phyloP scores from a whole-genome alignment of 2,888 invertebrate species.

The Drosophila nr. perissopoda region DNA sequence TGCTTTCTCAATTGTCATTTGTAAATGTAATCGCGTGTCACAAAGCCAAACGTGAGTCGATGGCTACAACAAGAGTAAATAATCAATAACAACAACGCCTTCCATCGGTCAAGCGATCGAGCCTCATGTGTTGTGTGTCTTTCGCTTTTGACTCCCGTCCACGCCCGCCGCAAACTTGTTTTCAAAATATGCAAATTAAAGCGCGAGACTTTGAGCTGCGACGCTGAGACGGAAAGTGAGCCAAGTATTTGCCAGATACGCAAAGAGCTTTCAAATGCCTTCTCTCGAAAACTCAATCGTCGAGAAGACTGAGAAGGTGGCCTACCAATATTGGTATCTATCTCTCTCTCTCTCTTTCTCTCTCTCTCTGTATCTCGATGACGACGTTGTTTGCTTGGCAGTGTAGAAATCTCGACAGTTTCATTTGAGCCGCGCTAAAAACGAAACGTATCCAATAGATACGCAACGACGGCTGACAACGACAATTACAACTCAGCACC shows the following conservation, averaged over 20 bases:
- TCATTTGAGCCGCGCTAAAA: constrained; percentile 84
- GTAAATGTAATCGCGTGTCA: constrained; percentile 60
- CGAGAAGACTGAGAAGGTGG: constrained; percentile 43
- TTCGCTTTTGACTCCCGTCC: constrained; percentile 54
- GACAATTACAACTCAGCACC: constrained; percentile 36
- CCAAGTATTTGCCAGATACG: constrained; percentile 56
- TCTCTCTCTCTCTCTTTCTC: constrained; percentile 30
- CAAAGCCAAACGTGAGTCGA: constrained; percentile 56
- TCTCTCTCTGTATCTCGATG: constrained; percentile 12
- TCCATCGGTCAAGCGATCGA: constrained; percentile 58
- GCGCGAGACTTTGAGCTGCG: constrained; percentile 41
- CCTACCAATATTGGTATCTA: constrained; percentile 53
- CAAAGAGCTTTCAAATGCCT: constrained; percentile 61
- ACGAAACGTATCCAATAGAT: constrained; percentile 81
- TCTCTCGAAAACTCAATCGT: constrained; percentile 72
- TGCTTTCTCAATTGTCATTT: constrained; percentile 38
- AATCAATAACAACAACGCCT: constrained; percentile 38
- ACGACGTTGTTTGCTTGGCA: constrained; percentile 54
- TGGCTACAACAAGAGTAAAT: constrained; percentile 33
- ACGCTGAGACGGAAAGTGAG: constrained; percentile 41
- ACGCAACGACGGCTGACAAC: constrained; percentile 69
- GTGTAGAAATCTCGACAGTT: constrained; percentile 79
- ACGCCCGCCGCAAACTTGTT: constrained; percentile 68
- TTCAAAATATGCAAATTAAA: constrained; percentile 75
- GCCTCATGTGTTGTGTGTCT: constrained; percentile 23